Evolutionary conservation across 2,797 vertebrate species (phyloP).

Genomic region (Danionella dracula): DNA sequence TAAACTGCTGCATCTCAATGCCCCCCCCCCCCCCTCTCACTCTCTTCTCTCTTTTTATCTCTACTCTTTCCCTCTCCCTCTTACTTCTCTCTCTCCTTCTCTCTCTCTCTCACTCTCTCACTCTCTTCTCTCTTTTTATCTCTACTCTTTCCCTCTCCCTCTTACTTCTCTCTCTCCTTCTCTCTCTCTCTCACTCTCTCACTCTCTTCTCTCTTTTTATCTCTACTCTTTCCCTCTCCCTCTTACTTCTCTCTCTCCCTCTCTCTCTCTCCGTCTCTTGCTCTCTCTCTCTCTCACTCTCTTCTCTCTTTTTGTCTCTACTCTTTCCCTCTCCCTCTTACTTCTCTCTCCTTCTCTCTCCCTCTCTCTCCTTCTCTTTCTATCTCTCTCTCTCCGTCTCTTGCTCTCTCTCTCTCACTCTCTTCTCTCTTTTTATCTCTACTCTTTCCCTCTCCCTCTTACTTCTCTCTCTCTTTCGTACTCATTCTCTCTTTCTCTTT

Average conservation of each 20-base stretch:
- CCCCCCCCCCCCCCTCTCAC: not conserved
- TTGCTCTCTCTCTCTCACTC: constrained; percentile 71
- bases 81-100: constrained; percentile 68
- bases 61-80: constrained; percentile 65
- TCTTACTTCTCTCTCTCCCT: constrained; percentile 64
- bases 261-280: constrained; percentile 44
- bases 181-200: constrained; percentile 34
- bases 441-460: not conserved
- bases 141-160: constrained; percentile 61
- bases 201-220: not conserved
- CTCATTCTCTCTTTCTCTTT: constrained; percentile 64
- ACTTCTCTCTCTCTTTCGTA: constrained; percentile 4
- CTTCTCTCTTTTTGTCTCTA: constrained; percentile 73
- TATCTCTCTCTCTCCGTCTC: constrained; percentile 39
- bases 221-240: constrained; percentile 62
- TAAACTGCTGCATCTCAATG: not conserved
- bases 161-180: constrained; percentile 66
- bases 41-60: constrained; percentile 28
- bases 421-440: too few relatives aligned
- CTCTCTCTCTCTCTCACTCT: constrained; percentile 1
- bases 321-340: constrained; percentile 70
- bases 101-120: constrained; percentile 5
- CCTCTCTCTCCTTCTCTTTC: not conserved
- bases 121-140: constrained; percentile 1
- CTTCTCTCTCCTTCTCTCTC: constrained; percentile 55